Conservation (phyloP, 2,888 invertebrate genomes). For the Onthophagus sagittarius region DNA sequence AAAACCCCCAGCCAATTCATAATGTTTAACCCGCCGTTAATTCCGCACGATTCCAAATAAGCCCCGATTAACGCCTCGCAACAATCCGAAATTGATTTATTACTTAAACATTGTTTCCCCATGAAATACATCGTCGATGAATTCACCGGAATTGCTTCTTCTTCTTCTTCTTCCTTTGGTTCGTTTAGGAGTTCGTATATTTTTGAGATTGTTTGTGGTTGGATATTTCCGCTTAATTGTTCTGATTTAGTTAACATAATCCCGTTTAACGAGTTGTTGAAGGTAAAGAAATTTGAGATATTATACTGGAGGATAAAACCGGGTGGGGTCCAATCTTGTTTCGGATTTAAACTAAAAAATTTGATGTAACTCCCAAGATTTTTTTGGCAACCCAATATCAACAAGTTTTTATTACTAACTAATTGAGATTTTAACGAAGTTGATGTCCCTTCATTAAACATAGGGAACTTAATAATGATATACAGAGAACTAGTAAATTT, state of each 20-base stretch:
- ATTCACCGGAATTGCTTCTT: slow-evolving; percentile 35
- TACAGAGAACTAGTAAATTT: slow-evolving; percentile 75
- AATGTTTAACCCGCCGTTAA: slow-evolving; percentile 40
- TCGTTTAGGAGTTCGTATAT: slow-evolving; percentile 25
- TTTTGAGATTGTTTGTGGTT: slow-evolving; percentile 30
- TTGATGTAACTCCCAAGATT: slow-evolving; percentile 61
- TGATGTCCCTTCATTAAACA: slow-evolving; percentile 72
- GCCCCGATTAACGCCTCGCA: slow-evolving; percentile 84
- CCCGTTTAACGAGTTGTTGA: slow-evolving; percentile 48
- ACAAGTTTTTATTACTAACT: slow-evolving; percentile 83
- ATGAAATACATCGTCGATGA: slow-evolving; percentile 40
- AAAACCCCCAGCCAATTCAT: slow-evolving; percentile 52
- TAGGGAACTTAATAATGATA: slow-evolving; percentile 65
- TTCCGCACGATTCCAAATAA: slow-evolving; percentile 58
- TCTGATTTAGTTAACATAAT: slow-evolving; percentile 54
- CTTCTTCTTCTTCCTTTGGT: slow-evolving; percentile 27
- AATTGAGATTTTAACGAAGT: slow-evolving; percentile 68
- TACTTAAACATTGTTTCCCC: slow-evolving; percentile 51
- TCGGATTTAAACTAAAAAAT: slow-evolving; percentile 59
- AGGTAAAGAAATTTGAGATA: slow-evolving; percentile 48
- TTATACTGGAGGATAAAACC: slow-evolving; percentile 60
- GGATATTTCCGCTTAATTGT: slow-evolving; percentile 38
- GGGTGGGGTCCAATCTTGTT: slow-evolving; percentile 73
- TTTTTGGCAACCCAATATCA: slow-evolving; percentile 60
- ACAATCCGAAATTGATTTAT: slow-evolving; percentile 75